Evolutionary conservation across 1,140 invertebrate genomes (phyloP).

Genomic region (Copidosoma floridanum): DNA sequence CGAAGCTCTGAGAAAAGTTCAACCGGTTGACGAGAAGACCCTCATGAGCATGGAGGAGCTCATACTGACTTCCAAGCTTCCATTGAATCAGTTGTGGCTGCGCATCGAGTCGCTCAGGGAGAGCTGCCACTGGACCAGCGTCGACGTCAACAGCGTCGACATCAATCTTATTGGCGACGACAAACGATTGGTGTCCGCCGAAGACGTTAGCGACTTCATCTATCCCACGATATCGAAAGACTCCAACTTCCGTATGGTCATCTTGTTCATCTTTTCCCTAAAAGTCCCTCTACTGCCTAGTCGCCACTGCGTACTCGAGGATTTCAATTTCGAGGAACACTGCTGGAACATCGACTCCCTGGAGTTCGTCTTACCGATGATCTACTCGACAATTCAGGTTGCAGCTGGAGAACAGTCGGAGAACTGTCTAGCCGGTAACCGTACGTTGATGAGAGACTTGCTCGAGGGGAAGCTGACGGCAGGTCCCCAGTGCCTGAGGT

Average conservation of each 20-base stretch:
- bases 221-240: slow-evolving; percentile 61
- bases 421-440: no score
- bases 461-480: slow-evolving; percentile 52
- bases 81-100: slow-evolving; percentile 67
- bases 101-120: slow-evolving; percentile 65
- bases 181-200: slow-evolving; percentile 62
- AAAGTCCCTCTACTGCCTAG: slow-evolving; percentile 63
- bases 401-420: slow-evolving; percentile 44
- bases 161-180: slow-evolving; percentile 56
- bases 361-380: slow-evolving; percentile 56
- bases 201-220: slow-evolving; percentile 65
- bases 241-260: slow-evolving; percentile 58
- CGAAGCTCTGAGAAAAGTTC: slow-evolving; percentile 48
- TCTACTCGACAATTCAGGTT: slow-evolving; percentile 42
- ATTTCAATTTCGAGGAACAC: slow-evolving; percentile 53
- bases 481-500: slow-evolving; percentile 62
- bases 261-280: slow-evolving; percentile 58
- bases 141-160: slow-evolving; percentile 45
- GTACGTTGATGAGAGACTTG: slow-evolving; percentile 50
- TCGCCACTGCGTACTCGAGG: slow-evolving; percentile 46
- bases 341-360: slow-evolving; percentile 58
- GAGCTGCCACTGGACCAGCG: slow-evolving; percentile 62
- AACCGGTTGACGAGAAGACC: slow-evolving; percentile 55
- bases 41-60: slow-evolving; percentile 65
- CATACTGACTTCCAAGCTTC: slow-evolving; percentile 63